Base-by-base conservation (phyloP, 2,888 invertebrate species). In the Agrochola macilenta region DNA sequence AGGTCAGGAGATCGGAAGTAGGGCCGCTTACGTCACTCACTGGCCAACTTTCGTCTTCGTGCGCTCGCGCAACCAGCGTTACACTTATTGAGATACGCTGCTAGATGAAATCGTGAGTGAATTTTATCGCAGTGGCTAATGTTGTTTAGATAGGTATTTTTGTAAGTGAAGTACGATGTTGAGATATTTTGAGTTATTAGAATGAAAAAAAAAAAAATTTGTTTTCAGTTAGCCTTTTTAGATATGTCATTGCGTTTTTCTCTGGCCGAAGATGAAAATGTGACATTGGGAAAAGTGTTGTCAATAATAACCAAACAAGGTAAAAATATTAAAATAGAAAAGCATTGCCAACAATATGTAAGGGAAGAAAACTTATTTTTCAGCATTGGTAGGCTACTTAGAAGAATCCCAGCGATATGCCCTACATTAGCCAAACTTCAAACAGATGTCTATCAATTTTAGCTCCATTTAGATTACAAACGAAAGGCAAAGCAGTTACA, bases 1-100 rank as follows among this genome's bases (percentile, higher is more conserved):
- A 88, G 88, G 89, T 89, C 87, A 87, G 68, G 57, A 74, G 82
- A 88, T 91, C 92, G 91, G 92, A 91, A 91, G 91, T 90, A 88
- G 89, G 90, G 88, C 88, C 80, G 78, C 76, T 91, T 91, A 86
- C 90, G 87, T 91, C 89, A 91, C 78, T 58, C 43, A 65, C 85
- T 90, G 89, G 78, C 91, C 90, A 90, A 91, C 92, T 91, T 91
- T 91, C 92, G 87, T 90, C 86, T 75, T 63, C 69, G 63, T 76
- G 81, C 74, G 82, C 76, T n/a, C 69, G 79, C 80, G 83, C 81
- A 82, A 79, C 79, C 20, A 54, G 49, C 80, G 89, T 70, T 79
- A 88, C 78, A 86, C 73, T 82, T 82, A 76, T 71, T 58, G 63
- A 85, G 69, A 82, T 64, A 81, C 70, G 49, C 35, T 54, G 64